These are phyloP conservation scores for Geodia barretti DNA, from an alignment of 37 sponge, comb jelly and placozoan species.

Conservation along the genomic window DNA sequence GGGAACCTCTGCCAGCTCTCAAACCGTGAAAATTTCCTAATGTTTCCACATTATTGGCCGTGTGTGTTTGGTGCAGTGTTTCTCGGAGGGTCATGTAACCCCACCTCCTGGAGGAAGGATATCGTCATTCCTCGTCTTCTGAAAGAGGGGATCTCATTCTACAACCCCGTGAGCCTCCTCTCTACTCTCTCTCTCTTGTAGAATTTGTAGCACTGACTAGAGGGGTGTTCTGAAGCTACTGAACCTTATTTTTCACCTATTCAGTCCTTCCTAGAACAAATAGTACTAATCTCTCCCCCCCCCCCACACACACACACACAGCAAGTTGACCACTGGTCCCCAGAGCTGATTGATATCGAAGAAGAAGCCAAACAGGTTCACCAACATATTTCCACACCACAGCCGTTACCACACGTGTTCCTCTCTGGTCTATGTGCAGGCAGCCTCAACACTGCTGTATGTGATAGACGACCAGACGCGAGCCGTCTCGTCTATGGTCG, in stretches of 20 bases:
- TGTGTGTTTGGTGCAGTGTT: constrained; percentile 61
- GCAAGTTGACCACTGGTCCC: constrained; percentile 94
- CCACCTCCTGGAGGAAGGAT: constrained; percentile 91
- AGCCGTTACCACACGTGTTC: not conserved
- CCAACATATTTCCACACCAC: not conserved
- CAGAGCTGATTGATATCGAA: constrained; percentile 87
- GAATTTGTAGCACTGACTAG: not conserved
- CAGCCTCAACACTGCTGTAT: constrained; percentile 70
- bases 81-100: constrained; percentile 94
- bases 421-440: constrained; percentile 10
- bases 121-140: constrained; percentile 75
- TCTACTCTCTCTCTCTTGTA: not conserved
- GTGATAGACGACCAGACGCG: constrained; percentile 90
- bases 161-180: constrained; percentile 72
- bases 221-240: too few species aligned
- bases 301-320: constrained; percentile 2
- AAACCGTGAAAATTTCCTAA: not conserved
- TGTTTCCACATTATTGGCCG: not conserved
- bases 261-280: not conserved
- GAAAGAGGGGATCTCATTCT: constrained; percentile 68
- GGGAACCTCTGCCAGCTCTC: too few species aligned
- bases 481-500: constrained; percentile 87
- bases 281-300: not conserved
- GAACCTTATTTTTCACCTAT: not conserved
- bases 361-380: constrained; percentile 76